phyloP scores from a whole-genome alignment of 2,113 vertebrate genomes.

The Anarrhichthys ocellatus region DNA sequence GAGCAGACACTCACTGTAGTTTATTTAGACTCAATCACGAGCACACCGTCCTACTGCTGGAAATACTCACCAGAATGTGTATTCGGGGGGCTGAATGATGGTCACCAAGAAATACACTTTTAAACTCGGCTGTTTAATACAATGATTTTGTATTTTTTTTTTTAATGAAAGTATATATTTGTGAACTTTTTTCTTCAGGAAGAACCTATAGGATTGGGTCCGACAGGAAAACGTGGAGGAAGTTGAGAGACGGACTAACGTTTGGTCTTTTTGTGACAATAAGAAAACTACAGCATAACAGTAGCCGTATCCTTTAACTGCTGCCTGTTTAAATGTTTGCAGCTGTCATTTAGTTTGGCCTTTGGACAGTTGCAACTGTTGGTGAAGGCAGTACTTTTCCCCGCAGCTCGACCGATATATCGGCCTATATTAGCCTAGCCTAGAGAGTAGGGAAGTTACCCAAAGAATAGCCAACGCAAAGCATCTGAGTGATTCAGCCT shows the following conservation, averaged over 20 bases:
- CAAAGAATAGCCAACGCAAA: not conserved
- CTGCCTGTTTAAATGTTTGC: not conserved
- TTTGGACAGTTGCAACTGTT: not conserved
- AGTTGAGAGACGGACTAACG: not conserved
- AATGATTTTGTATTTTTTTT: not conserved
- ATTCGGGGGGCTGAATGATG: not conserved
- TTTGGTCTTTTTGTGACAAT: not conserved
- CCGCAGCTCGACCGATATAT: not conserved
- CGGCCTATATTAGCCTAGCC: not conserved
- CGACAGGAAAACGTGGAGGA: too few relatives aligned
- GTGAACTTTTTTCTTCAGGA: not conserved
- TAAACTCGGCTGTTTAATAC: not conserved
- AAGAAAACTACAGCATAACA: not conserved
- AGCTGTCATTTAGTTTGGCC: not conserved
- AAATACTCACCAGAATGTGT: conserved; percentile 1
- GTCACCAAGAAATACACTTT: not conserved
- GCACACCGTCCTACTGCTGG: not conserved
- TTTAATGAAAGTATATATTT: not conserved
- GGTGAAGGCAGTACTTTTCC: not conserved
- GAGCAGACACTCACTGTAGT: not conserved
- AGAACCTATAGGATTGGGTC: not conserved
- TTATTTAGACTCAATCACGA: not conserved
- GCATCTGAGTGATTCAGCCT: not conserved
- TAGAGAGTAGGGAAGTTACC: not conserved
- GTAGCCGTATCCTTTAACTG: not conserved